These are phyloP conservation scores for Graphium colonna DNA, from an alignment of 2,888 invertebrate genomes.

Conservation along the genomic window DNA sequence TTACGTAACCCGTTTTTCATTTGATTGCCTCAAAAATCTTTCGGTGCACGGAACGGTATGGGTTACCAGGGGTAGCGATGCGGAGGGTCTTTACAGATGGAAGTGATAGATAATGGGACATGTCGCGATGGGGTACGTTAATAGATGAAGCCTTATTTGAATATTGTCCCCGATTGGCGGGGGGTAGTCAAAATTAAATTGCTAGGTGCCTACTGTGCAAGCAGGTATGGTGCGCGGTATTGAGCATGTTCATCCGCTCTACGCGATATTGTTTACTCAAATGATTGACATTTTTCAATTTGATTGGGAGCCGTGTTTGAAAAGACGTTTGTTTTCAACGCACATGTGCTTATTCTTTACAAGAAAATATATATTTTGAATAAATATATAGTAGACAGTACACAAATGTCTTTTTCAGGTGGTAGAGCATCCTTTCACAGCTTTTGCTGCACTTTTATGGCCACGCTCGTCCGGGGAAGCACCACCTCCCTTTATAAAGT, in stretches of 20 bases:
- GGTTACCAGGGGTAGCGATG: slow-evolving; percentile 36
- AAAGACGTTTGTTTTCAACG: neutral
- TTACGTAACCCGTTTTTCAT: slow-evolving; percentile 16
- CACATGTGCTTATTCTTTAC: neutral
- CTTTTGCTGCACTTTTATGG: no score
- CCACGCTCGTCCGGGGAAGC: no score
- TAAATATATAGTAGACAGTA: no score
- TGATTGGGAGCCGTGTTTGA: neutral
- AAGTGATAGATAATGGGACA: slow-evolving; percentile 69
- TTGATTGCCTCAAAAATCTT: slow-evolving; percentile 36
- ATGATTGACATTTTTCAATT: neutral
- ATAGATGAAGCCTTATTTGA: slow-evolving; percentile 78
- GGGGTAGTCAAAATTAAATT: slow-evolving; percentile 73
- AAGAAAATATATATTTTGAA: no score
- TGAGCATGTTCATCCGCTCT: slow-evolving; percentile 15
- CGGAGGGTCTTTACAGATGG: slow-evolving; percentile 61
- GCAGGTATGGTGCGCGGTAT: slow-evolving; percentile 44
- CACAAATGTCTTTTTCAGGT: no score
- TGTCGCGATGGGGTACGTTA: slow-evolving; percentile 69
- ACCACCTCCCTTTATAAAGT: no score
- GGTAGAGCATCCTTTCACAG: no score
- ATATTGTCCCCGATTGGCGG: slow-evolving; percentile 69
- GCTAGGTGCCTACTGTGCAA: slow-evolving; percentile 53
- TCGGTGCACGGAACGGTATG: slow-evolving; percentile 27
- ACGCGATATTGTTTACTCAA: slow-evolving; percentile 1